phyloP scores from a whole-genome alignment of 2,113 vertebrate genomes.

The Chaetops frenatus region DNA sequence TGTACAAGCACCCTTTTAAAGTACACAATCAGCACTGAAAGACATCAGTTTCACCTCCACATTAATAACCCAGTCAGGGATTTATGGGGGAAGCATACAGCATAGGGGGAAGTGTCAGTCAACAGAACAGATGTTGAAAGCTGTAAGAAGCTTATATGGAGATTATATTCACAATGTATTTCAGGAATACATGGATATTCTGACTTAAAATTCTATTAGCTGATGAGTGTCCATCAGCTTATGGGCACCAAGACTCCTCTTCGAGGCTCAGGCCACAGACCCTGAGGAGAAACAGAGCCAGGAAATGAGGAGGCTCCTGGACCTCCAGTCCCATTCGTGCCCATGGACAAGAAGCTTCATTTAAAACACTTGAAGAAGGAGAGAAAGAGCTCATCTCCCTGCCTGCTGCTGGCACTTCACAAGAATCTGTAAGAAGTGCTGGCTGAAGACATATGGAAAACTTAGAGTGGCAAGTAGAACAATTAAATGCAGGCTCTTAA shows the following conservation, averaged over 20 bases:
- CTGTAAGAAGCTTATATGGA: constrained; percentile 2
- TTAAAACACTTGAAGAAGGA: neutral
- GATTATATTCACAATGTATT: constrained; percentile 6
- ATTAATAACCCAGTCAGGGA: neutral
- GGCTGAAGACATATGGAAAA: neutral
- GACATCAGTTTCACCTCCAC: neutral
- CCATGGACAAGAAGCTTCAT: neutral
- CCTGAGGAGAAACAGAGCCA: neutral
- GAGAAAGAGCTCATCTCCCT: neutral
- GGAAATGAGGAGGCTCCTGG: neutral
- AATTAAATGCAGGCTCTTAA: neutral
- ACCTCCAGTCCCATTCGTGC: neutral
- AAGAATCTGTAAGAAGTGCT: neutral
- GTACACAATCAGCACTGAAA: neutral
- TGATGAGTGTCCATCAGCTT: constrained; percentile 16
- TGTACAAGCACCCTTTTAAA: neutral
- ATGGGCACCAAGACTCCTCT: neutral
- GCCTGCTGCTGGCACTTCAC: neutral
- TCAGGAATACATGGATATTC: neutral
- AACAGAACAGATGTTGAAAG: constrained; percentile 15
- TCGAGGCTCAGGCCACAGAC: neutral
- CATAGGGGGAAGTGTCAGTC: neutral
- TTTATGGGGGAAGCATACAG: neutral
- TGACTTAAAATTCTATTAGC: constrained; percentile 21
- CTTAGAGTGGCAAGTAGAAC: neutral